Conservation (phyloP, 2,113 vertebrate genomes). For the Odontophorus gujanensis region DNA sequence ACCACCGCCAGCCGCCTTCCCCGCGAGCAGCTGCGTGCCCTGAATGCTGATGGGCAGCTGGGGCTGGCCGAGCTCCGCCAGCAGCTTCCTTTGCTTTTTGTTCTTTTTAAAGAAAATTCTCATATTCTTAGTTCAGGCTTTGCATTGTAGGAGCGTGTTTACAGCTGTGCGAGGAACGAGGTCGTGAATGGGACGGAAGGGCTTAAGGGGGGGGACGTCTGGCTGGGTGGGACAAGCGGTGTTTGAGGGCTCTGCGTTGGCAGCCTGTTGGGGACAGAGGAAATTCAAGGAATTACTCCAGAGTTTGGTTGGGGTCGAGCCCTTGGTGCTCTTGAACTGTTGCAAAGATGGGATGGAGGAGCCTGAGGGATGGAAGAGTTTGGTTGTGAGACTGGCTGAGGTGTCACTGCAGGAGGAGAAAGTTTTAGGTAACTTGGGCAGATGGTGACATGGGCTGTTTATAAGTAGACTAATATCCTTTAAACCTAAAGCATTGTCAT, state of each 20-base stretch:
- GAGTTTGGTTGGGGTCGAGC: background rate
- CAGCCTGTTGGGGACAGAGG: background rate
- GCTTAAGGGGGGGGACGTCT: background rate
- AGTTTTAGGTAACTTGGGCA: background rate
- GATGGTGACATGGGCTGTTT: background rate
- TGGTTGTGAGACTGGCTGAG: background rate
- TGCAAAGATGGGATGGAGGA: background rate
- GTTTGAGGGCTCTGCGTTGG: background rate
- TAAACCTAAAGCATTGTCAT: background rate
- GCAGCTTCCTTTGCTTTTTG: background rate
- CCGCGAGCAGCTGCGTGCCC: background rate
- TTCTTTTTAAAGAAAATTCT: background rate
- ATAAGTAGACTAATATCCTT: background rate
- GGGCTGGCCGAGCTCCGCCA: background rate
- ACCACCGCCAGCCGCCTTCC: background rate
- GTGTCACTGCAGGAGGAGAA: background rate
- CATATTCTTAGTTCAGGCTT: background rate
- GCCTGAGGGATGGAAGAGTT: background rate
- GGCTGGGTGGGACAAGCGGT: background rate
- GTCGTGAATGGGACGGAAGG: background rate
- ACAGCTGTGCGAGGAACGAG: background rate
- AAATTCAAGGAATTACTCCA: background rate
- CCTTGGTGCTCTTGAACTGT: background rate
- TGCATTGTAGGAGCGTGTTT: background rate
- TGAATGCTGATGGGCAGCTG: conserved; percentile 56